Evolutionary conservation across 2,888 invertebrate species (phyloP).

Genomic region (Digitonthophagus gazella): DNA sequence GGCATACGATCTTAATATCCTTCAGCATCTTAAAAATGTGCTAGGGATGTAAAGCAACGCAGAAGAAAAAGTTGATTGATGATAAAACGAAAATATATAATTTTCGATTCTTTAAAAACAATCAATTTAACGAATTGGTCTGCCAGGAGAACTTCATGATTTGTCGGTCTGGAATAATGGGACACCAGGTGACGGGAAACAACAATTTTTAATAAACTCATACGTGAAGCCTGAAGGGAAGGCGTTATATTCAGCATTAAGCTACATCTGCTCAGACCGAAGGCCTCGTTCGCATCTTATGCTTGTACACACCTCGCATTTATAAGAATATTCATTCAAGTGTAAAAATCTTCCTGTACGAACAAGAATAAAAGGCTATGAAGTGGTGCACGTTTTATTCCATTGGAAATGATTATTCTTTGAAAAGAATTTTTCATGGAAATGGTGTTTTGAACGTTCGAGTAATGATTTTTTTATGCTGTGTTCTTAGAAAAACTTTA

Average conservation of each 20-base stretch:
- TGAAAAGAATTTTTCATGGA: background rate
- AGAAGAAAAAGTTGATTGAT: too few relatives aligned
- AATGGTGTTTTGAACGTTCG: too few relatives aligned
- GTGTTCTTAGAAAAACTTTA: background rate
- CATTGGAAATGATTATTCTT: background rate
- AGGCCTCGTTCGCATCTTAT: background rate
- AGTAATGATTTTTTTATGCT: too few relatives aligned
- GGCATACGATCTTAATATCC: conserved; percentile 41
- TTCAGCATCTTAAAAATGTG: conserved; percentile 34
- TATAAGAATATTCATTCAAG: background rate
- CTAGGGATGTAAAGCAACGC: conserved; percentile 37
- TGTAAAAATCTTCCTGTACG: background rate
- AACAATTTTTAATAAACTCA: conserved; percentile 14
- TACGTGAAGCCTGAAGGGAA: conserved; percentile 3
- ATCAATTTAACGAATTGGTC: background rate
- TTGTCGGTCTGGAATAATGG: conserved; percentile 18
- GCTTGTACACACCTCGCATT: background rate
- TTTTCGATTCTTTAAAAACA: too few relatives aligned
- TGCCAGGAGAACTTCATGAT: conserved; percentile 14
- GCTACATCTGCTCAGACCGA: background rate
- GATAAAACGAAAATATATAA: too few relatives aligned
- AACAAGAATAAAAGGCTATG: background rate
- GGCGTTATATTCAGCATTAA: background rate
- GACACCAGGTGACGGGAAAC: conserved; percentile 26
- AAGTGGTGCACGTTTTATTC: background rate